Evolutionary conservation across 2,797 vertebrate genomes (phyloP), one percentile per base, ranked within the genome.

Genomic region (Tenualosa thibaudeaui): DNA sequence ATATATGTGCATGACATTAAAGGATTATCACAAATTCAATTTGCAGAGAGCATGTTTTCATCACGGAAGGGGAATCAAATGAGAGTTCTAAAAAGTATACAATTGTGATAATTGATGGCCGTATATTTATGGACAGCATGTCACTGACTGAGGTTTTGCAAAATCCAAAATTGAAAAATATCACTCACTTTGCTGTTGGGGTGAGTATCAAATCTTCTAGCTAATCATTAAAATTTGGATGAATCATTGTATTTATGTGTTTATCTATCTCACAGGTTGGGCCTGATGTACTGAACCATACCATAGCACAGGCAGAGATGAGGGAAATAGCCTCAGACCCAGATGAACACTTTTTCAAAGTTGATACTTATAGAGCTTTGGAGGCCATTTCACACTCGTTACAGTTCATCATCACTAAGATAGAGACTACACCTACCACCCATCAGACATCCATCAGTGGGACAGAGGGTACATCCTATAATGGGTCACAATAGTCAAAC

Each of bases 31-130:
- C 3, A 40, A 56, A 60, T 81, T 54, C 62, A 83, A 87, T 7
- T 58, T 58, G 22, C 90, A 97, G 96, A 81, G 92, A 95, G 81
- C 87, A 90, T 3, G 88, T 95, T 90, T 97, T 96, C 88, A 91
- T 86, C 4, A 89, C 93, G 86, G 89, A 85, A 37, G 88, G 84
- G 0, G 95, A 96, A 81, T 97, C 96, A 56, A 92, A 84, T 58
- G 82, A 83, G 65, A 89, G 91, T 3, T 92, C 95, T 24, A 90
- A 85, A 85, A 96, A 96, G 90, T 87, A 96, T 53, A 95, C 96
- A 22, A 92, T 97, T 82, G 93, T 97, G 19, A 81, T 97, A 81
- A 96, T 96, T 0, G 96, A 97, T 82, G 96, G 96, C 50, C 82
- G 92, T 7, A 95, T 95, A 87, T 87, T 90, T 0, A 2, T 4